phyloP scores from a whole-genome alignment of 2,888 invertebrate species.

The Liodrosophila aerea region DNA sequence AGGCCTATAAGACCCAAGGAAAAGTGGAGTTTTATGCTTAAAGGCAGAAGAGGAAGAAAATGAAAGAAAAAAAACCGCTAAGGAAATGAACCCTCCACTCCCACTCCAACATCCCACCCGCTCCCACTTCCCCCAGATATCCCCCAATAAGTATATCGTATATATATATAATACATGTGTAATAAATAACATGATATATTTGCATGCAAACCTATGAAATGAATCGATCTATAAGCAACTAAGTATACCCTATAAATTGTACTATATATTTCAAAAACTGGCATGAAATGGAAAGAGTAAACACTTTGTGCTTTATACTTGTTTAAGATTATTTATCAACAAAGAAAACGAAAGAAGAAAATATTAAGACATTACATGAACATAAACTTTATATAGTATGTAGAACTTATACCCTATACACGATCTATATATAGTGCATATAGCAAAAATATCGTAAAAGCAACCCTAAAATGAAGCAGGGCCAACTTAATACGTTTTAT shows the following conservation, averaged over 20 bases:
- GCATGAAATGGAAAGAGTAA: constrained; percentile 51
- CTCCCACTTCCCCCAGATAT: too few species aligned
- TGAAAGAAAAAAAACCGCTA: constrained; percentile 7
- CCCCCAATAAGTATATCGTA: not conserved
- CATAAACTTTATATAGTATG: constrained; percentile 9
- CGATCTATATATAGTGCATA: constrained; percentile 7
- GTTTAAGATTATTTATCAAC: constrained; percentile 53
- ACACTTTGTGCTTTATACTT: constrained; percentile 75
- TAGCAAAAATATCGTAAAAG: constrained; percentile 2
- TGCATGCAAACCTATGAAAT: not conserved
- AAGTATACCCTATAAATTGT: constrained; percentile 30
- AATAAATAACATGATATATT: not conserved
- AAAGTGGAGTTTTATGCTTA: constrained; percentile 96
- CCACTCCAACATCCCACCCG: too few species aligned
- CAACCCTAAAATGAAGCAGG: too few species aligned
- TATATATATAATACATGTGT: not conserved
- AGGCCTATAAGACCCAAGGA: constrained; percentile 93
- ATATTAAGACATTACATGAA: constrained; percentile 7
- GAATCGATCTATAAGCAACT: not conserved
- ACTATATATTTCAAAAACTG: constrained; percentile 34
- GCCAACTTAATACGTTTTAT: constrained; percentile 14
- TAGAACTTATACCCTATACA: constrained; percentile 11
- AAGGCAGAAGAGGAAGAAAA: constrained; percentile 13
- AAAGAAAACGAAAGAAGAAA: constrained; percentile 8
- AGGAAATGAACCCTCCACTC: too few species aligned